These are phyloP conservation scores for Lepidostoma basale DNA, from an alignment of 1,140 invertebrate species.

Conservation along the genomic window DNA sequence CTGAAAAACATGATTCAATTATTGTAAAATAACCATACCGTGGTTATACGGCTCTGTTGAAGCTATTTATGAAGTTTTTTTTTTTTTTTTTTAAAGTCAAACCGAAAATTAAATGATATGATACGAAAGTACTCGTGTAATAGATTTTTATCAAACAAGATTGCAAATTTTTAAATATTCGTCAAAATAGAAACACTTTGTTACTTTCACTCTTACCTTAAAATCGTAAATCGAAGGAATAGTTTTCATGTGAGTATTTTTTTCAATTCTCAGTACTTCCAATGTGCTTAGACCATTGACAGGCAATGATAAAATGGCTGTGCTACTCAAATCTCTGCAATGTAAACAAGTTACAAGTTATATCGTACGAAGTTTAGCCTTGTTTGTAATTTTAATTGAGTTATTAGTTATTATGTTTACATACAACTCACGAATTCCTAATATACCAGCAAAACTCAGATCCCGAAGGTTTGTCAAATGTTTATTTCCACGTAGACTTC, in stretches of 20 bases:
- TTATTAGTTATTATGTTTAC: conserved; percentile 2
- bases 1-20: no score
- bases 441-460: conserved; percentile 37
- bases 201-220: conserved; percentile 51
- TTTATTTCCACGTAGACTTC: conserved; percentile 38
- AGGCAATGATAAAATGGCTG: conserved; percentile 70
- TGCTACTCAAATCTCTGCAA: conserved; percentile 71
- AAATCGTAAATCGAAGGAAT: conserved; percentile 81
- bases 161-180: not conserved
- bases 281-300: conserved; percentile 70
- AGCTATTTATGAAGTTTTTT: no score
- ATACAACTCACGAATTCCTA: conserved; percentile 42
- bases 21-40: no score
- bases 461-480: conserved; percentile 28
- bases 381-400: not conserved
- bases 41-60: no score
- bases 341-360: conserved; percentile 40
- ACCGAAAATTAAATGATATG: no score
- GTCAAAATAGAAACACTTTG: not conserved
- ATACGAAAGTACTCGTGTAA: no score
- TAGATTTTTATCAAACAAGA: no score
- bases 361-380: not conserved
- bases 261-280: conserved; percentile 67
- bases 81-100: no score
- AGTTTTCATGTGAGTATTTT: conserved; percentile 69